phyloP scores from a whole-genome alignment of 2,797 vertebrate species.

The Coccyzus lansbergi region DNA sequence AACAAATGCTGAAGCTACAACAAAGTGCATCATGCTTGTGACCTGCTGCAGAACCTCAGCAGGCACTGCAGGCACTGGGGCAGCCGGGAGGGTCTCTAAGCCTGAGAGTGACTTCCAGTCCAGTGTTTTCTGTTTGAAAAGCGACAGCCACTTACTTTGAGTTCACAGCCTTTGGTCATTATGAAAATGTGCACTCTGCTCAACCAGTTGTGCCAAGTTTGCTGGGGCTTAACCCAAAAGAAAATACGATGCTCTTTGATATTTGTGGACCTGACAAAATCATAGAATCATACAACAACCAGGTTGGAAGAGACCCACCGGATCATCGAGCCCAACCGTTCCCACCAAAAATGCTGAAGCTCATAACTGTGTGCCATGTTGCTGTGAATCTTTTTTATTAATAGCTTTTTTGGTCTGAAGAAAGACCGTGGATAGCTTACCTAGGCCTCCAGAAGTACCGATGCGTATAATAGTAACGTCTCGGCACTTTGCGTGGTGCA shows the following conservation, averaged over 20 bases:
- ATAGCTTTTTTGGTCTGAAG: background rate
- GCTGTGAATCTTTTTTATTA: background rate
- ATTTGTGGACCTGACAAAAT: background rate
- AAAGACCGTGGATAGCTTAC: constrained; percentile 45
- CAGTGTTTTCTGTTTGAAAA: background rate
- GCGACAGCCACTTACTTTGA: background rate
- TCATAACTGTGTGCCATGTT: background rate
- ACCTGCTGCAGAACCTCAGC: background rate
- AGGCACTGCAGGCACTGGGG: too few species aligned
- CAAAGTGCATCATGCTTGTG: background rate
- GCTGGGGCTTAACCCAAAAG: background rate
- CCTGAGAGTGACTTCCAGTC: background rate
- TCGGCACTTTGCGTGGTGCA: constrained; percentile 85
- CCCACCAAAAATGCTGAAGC: background rate
- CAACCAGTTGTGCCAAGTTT: background rate
- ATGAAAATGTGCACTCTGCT: background rate
- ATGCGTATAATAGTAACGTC: constrained; percentile 85
- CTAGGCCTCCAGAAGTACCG: constrained; percentile 89
- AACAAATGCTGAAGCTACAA: background rate
- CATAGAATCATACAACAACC: too few species aligned
- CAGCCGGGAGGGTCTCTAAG: background rate
- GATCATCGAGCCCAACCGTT: too few species aligned
- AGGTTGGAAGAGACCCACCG: too few species aligned
- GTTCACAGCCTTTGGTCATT: background rate
- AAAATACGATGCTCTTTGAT: background rate